Evolutionary conservation across 2,888 invertebrate species (phyloP), one percentile per base, ranked within the genome.

Genomic region (Agrochola macilenta): DNA sequence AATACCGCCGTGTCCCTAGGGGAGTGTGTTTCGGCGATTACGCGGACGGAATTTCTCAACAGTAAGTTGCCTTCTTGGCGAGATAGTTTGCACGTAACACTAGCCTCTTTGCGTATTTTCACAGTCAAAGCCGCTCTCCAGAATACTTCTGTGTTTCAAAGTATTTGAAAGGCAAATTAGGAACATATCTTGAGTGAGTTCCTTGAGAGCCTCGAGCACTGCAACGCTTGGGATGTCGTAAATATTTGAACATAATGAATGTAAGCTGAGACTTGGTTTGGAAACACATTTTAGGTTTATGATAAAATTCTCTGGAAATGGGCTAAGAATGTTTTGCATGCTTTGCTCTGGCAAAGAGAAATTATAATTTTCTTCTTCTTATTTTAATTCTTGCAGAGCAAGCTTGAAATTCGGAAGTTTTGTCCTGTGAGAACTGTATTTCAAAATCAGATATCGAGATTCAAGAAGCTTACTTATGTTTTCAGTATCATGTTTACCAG

Each of bases 91-190:
- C 95, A 95, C 95, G 95, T 95, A 95, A 93, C 93, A 93, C 94
- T 95, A 93, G 94, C 93, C 95, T 94, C 94, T 95, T 93, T 93
- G 92, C 92, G 93, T 93, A 93, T 95, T 94, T 95, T 94, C 94
- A 87, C 92, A 94, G 93, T 93, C 94, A 94, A 95, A 95, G 95
- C 93, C 92, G 90, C 93, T 92, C 91, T 89, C 91, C 91, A 91
- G 91, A 94, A 95, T 95, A 94, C 94, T 95, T 94, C 92, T 92
- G 91, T 94, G 95, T 96, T 95, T 92, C 91, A 89, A 96, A 96
- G 95, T 95, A 96, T 96, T 95, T 96, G 95, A 95, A 96, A 95
- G 95, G 95, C 95, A 95, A 96, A 96, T 95, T 95, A 94, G 94
- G 92, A 93, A 92, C 94, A 93, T 93, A 93, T 94, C 93, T 94